Conservation (phyloP, 2,113 vertebrate genomes). For the Rousettus leschenaultii region DNA sequence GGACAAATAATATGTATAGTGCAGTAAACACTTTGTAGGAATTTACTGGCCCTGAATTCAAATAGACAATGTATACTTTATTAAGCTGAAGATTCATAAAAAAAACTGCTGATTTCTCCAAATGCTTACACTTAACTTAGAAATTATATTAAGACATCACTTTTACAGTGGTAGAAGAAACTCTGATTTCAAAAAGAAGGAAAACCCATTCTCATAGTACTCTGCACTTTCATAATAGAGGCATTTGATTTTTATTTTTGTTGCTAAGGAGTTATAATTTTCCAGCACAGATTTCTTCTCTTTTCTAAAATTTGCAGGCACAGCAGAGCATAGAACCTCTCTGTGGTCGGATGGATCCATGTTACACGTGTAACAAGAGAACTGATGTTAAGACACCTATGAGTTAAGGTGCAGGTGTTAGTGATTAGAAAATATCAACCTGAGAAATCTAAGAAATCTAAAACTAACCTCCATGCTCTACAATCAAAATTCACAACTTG, state of each 20-base stretch:
- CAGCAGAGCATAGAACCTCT: neutral
- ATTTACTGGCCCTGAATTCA: conserved; percentile 62
- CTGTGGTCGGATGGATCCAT: neutral
- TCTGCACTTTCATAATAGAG: neutral
- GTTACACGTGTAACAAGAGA: accelerated
- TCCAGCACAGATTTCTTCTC: neutral
- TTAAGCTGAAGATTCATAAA: conserved; percentile 68
- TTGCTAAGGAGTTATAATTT: neutral
- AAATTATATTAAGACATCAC: conserved; percentile 55
- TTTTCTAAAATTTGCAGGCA: neutral
- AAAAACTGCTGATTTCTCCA: conserved; percentile 45
- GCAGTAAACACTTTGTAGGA: conserved; percentile 60
- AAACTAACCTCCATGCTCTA: neutral
- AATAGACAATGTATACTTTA: conserved; percentile 62
- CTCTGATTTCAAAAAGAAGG: neutral
- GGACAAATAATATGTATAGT: conserved; percentile 41
- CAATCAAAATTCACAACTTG: neutral
- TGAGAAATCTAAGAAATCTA: neutral
- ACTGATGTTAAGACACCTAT: neutral
- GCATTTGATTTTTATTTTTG: neutral
- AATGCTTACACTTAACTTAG: conserved; percentile 66
- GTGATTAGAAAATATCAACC: neutral
- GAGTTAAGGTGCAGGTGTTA: neutral
- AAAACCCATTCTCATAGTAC: neutral
- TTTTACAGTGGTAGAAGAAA: neutral